phyloP scores from a whole-genome alignment of 2,797 vertebrate genomes.

The Borostomias antarcticus region DNA sequence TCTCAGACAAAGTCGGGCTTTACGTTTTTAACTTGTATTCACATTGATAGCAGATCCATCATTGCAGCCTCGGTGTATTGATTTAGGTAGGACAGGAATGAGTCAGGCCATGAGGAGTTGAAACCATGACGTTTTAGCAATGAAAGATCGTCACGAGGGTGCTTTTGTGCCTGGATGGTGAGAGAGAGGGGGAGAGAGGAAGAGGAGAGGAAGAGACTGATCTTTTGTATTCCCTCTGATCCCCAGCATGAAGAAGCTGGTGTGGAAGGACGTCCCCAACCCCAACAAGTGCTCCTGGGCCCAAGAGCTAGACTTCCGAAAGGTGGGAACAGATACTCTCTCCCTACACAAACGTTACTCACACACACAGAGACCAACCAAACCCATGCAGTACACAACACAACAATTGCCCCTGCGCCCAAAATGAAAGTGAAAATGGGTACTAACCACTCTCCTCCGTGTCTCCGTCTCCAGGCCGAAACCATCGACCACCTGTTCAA shows the following conservation, averaged over 20 bases:
- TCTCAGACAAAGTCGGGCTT: too few relatives aligned
- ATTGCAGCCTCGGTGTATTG: constrained; percentile 15
- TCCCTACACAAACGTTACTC: background rate
- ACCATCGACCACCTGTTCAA: constrained; percentile 85
- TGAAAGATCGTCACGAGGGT: constrained; percentile 19
- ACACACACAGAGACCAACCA: background rate
- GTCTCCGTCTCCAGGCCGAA: constrained; percentile 77
- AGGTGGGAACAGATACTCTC: constrained; percentile 72
- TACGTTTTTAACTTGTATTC: too few relatives aligned
- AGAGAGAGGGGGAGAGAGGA: background rate
- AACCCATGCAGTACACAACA: too few relatives aligned
- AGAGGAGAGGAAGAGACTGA: background rate
- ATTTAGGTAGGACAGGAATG: background rate
- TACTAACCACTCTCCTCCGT: background rate
- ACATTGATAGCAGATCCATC: constrained; percentile 49
- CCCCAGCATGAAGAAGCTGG: constrained; percentile 87
- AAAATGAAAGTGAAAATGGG: too few relatives aligned
- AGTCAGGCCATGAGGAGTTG: constrained; percentile 25
- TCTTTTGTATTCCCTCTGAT: constrained; percentile 23
- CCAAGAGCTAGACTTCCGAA: constrained; percentile 88
- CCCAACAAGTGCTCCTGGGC: constrained; percentile 97
- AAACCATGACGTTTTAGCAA: constrained; percentile 51
- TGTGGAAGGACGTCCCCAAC: constrained; percentile 96
- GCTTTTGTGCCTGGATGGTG: constrained; percentile 9
- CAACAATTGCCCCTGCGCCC: too few relatives aligned